Evolutionary conservation across 2,113 vertebrate species (phyloP).

Genomic region (Odocoileus virginianus): DNA sequence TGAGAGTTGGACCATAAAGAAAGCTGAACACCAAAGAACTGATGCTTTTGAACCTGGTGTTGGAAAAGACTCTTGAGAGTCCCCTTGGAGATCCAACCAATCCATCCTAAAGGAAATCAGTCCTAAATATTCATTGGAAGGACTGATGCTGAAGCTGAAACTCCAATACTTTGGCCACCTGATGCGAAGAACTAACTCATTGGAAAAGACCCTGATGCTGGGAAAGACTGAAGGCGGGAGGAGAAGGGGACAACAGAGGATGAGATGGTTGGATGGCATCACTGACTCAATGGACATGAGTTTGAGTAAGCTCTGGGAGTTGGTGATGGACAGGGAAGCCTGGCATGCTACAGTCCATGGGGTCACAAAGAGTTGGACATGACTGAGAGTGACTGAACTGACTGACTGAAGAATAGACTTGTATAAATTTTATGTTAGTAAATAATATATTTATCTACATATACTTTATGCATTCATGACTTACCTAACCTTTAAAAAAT

Average conservation of each 20-base stretch:
- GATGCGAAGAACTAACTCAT: not conserved
- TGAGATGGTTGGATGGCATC: not conserved
- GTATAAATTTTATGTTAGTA: not conserved
- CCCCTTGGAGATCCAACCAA: not conserved
- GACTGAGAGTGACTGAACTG: not conserved
- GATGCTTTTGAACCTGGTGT: not conserved
- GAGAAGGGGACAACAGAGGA: not conserved
- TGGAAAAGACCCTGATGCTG: not conserved
- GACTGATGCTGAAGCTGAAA: not conserved
- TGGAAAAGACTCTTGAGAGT: not conserved
- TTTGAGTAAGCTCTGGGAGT: not conserved
- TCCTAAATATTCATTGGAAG: not conserved
- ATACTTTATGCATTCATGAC: not conserved
- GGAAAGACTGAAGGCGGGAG: not conserved
- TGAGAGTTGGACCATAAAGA: not conserved
- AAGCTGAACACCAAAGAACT: not conserved
- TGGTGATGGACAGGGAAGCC: not conserved
- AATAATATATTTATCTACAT: not conserved
- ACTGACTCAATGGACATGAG: not conserved
- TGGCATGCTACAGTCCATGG: not conserved
- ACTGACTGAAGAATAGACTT: not conserved
- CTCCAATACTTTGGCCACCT: not conserved
- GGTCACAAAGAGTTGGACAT: accelerated
- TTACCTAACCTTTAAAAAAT: not conserved
- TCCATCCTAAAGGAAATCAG: not conserved